Conservation (phyloP, 2,888 invertebrate species). For the Agrenia bidenticulata region DNA sequence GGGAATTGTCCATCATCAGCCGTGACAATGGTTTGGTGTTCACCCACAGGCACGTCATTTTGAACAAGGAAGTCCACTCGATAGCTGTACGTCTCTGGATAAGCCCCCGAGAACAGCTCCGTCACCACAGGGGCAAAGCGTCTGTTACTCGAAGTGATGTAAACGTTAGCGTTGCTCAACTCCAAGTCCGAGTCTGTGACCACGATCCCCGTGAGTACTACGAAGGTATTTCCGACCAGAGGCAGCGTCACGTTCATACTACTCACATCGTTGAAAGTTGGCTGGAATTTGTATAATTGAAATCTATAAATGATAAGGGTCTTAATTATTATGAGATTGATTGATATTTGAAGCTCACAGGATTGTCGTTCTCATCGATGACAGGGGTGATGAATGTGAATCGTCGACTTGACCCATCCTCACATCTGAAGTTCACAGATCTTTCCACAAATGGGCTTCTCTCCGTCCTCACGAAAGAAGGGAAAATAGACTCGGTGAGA, state of each 20-base stretch:
- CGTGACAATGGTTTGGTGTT: neutral
- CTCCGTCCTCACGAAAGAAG: neutral
- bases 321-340: neutral
- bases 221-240: neutral
- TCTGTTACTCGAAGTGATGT: neutral
- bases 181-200: conserved; percentile 7
- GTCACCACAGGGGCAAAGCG: neutral
- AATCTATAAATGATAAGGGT: neutral
- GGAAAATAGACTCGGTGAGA: conserved; percentile 8
- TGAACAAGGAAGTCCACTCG: neutral
- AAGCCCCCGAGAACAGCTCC: neutral
- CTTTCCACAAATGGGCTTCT: conserved; percentile 3
- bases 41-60: neutral
- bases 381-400: conserved; percentile 12
- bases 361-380: conserved; percentile 13
- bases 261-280: conserved; percentile 6
- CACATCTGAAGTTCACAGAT: conserved; percentile 14
- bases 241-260: neutral
- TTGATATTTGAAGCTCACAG: conserved; percentile 6
- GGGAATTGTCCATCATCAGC: conserved; percentile 8
- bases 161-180: neutral
- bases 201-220: neutral
- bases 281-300: conserved; percentile 10
- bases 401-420: neutral
- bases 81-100: conserved; percentile 1